phyloP scores from a whole-genome alignment of 2,113 vertebrate species.

The Paramisgurnus dabryanus region DNA sequence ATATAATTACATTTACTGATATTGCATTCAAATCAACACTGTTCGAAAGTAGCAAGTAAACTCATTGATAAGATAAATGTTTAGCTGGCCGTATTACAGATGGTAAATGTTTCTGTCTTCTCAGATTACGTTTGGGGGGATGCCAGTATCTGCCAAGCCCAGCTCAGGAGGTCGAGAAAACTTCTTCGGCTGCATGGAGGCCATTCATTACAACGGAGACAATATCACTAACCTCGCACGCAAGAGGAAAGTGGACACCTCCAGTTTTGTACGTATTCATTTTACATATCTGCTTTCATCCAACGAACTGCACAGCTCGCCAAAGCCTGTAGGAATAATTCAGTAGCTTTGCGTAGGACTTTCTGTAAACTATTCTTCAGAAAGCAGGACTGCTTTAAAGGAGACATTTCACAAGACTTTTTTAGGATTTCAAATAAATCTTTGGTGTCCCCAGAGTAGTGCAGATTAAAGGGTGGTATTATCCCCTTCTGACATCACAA shows the following conservation, averaged over 20 bases:
- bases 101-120: slow-evolving; percentile 23
- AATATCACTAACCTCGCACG: slow-evolving; percentile 93
- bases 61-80: slow-evolving; percentile 21
- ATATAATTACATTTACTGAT: neutral
- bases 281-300: slow-evolving; percentile 33
- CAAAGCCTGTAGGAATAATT: neutral
- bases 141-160: slow-evolving; percentile 88
- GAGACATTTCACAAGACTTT: no score
- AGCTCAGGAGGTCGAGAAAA: slow-evolving; percentile 86
- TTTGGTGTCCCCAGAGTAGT: no score
- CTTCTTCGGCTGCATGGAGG: slow-evolving; percentile 97
- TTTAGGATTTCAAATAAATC: no score
- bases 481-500: no score
- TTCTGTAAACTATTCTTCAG: neutral
- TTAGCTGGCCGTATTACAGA: neutral
- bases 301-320: neutral
- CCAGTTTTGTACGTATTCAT: slow-evolving; percentile 76
- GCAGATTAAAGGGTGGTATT: no score
- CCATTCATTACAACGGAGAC: slow-evolving; percentile 92
- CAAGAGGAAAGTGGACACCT: slow-evolving; percentile 88
- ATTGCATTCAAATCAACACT: no score
- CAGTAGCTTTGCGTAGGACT: neutral
- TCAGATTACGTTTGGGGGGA: slow-evolving; percentile 93
- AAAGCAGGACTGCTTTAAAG: no score
- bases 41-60: no score